Evolutionary conservation across 2,888 invertebrate genomes (phyloP), one percentile per base, ranked within the genome.

Genomic region (Athrips mouffetella): DNA sequence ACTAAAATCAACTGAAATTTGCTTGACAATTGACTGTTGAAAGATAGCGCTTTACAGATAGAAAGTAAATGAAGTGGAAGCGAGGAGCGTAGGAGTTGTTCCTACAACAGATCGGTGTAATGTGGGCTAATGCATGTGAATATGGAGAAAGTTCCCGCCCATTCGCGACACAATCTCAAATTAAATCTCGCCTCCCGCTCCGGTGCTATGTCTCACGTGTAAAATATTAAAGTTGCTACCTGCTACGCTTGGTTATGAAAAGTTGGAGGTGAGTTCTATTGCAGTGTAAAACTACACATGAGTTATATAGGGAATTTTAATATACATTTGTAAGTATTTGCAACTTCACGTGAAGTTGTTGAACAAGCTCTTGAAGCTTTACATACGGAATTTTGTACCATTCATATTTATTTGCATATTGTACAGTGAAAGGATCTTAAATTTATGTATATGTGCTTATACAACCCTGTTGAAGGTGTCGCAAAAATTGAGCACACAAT

Each of bases 101-200:
- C 35, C 15, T 10, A 74, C 75, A 75, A 76, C 76, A 77, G 74
- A 67, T 74, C 70, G 59, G 65, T 63, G 70, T 74, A 74, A 74
- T 67, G 73, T 70, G 71, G 62, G 72, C 76, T 80, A 80, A 81
- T 80, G 77, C 73, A 73, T 73, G 78, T 67, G 77, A 76, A 73
- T 77, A 80, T 80, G 76, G 74, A 69, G 69, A 80, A 81, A 83
- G 79, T 81, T 79, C 73, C 67, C 63, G 59, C 70, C 65, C 68
- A 67, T 73, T 72, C 70, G 60, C 70, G 57, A 73, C 81, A 67
- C 78, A 82, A 84, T 84, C 85, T 85, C 76, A 84, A 84, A 85
- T 85, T 80, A 82, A 84, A 84, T 84, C 83, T 82, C 65, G 66
- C 63, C 64, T 21, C 42, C 47, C 39, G 39, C 66, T 65, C 64